phyloP scores from a whole-genome alignment of 2,888 invertebrate genomes.

The Lasius fuliginosus region DNA sequence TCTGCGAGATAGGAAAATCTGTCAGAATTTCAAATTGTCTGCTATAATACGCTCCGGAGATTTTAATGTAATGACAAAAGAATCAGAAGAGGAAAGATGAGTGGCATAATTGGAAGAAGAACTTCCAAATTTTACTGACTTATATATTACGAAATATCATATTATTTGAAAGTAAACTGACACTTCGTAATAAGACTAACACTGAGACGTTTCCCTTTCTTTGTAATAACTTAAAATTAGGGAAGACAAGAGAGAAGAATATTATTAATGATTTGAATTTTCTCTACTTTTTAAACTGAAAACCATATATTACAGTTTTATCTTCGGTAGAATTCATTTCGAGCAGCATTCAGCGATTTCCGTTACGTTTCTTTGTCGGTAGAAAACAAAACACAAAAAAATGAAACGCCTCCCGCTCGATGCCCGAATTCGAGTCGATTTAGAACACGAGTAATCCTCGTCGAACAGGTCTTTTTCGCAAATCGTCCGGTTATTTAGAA shows the following conservation, averaged over 20 bases:
- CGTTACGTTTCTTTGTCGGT: background rate
- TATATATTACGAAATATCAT: conserved; percentile 21
- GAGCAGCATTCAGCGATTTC: background rate
- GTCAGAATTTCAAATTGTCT: conserved; percentile 45
- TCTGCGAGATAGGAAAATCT: conserved; percentile 44
- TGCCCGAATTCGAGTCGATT: conserved; percentile 13
- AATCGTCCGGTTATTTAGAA: conserved; percentile 31
- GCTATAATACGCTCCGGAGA: conserved; percentile 27
- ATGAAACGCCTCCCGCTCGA: background rate
- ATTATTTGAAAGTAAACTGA: background rate
- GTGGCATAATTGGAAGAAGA: conserved; percentile 35
- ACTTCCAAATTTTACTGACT: conserved; percentile 38
- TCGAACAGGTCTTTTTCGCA: conserved; percentile 18
- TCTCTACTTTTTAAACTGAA: background rate
- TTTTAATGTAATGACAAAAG: conserved; percentile 52
- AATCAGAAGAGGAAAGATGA: conserved; percentile 46
- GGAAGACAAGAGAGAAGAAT: background rate
- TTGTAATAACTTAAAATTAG: background rate
- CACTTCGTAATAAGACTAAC: background rate
- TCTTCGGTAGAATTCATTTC: background rate
- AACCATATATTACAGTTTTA: background rate
- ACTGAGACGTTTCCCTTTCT: background rate
- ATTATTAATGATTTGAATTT: background rate
- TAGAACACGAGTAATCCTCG: conserved; percentile 26
- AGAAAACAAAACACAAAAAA: background rate